Evolutionary conservation across 2,888 invertebrate species (phyloP).

Genomic region (Hypomecis punctinalis): DNA sequence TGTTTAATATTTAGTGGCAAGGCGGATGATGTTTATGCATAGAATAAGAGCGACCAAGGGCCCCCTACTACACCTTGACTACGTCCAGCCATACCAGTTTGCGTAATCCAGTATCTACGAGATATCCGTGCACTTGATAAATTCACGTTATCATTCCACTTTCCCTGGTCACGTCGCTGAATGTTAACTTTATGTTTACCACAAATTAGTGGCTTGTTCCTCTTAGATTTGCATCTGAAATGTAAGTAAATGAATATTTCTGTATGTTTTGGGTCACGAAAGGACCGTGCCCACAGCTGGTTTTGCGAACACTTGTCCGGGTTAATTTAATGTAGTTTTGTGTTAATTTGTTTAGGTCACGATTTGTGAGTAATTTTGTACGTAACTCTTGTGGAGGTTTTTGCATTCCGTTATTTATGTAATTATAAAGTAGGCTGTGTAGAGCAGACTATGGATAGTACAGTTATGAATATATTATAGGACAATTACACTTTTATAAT

Average conservation of each 20-base stretch:
- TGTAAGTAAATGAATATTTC: slow-evolving; percentile 30
- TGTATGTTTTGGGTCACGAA: slow-evolving; percentile 32
- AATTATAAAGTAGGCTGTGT: neutral
- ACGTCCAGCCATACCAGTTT: slow-evolving; percentile 21
- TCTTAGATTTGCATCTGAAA: slow-evolving; percentile 35
- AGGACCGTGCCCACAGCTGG: slow-evolving; percentile 28
- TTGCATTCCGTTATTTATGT: slow-evolving; percentile 18
- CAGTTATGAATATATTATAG: neutral
- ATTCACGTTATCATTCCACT: slow-evolving; percentile 62
- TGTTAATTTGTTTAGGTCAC: slow-evolving; percentile 30
- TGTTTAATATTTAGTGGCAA: too few relatives aligned
- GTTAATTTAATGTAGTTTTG: slow-evolving; percentile 23
- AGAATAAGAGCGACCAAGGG: neutral
- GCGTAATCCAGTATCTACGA: slow-evolving; percentile 46
- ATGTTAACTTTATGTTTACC: slow-evolving; percentile 43
- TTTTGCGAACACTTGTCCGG: slow-evolving; percentile 20
- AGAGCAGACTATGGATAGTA: neutral
- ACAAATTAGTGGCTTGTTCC: slow-evolving; percentile 47
- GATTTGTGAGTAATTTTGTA: slow-evolving; percentile 17
- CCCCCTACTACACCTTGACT: neutral
- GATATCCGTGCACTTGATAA: slow-evolving; percentile 56
- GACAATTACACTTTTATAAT: too few relatives aligned
- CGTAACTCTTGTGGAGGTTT: slow-evolving; percentile 5
- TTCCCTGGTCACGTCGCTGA: slow-evolving; percentile 67
- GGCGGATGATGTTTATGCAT: neutral